Evolutionary conservation across 2,113 vertebrate species (phyloP).

Genomic region (Syngnathus floridae): DNA sequence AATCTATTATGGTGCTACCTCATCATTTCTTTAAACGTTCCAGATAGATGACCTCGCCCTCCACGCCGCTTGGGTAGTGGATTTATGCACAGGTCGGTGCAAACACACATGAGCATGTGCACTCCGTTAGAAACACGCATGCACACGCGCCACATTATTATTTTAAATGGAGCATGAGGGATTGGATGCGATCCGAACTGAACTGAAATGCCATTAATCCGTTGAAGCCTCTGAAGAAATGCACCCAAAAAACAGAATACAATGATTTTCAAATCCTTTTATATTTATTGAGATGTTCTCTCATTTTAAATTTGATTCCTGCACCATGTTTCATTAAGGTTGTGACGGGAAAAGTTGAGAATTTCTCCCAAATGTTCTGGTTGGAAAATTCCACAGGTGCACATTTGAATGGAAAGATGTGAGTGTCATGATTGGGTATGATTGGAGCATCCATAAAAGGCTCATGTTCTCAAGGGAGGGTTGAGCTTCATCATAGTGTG

Average conservation of each 20-base stretch:
- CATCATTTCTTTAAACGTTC: slow-evolving; percentile 24
- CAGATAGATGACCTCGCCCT: slow-evolving; percentile 37
- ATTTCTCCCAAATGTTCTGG: too few species aligned
- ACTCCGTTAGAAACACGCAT: background rate
- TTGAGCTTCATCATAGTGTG: too few species aligned
- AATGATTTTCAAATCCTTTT: too few species aligned
- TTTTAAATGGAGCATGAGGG: slow-evolving; percentile 22
- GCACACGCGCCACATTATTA: slow-evolving; percentile 4
- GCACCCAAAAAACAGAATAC: too few species aligned
- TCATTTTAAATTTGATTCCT: background rate
- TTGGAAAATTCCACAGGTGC: too few species aligned
- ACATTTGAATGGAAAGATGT: too few species aligned
- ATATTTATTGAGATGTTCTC: background rate
- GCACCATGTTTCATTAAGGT: too few species aligned
- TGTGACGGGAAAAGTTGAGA: too few species aligned
- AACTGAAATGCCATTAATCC: background rate
- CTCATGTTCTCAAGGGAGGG: too few species aligned
- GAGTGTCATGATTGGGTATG: too few species aligned
- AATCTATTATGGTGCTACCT: slow-evolving; percentile 26
- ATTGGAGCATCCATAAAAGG: too few species aligned
- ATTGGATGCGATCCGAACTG: slow-evolving; percentile 13
- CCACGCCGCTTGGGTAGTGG: slow-evolving; percentile 11
- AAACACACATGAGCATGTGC: slow-evolving; percentile 30
- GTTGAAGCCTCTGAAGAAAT: background rate
- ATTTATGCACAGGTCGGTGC: slow-evolving; percentile 31